Evolutionary conservation across 1,140 invertebrate genomes (phyloP).

Genomic region (Nixonia krombeini): DNA sequence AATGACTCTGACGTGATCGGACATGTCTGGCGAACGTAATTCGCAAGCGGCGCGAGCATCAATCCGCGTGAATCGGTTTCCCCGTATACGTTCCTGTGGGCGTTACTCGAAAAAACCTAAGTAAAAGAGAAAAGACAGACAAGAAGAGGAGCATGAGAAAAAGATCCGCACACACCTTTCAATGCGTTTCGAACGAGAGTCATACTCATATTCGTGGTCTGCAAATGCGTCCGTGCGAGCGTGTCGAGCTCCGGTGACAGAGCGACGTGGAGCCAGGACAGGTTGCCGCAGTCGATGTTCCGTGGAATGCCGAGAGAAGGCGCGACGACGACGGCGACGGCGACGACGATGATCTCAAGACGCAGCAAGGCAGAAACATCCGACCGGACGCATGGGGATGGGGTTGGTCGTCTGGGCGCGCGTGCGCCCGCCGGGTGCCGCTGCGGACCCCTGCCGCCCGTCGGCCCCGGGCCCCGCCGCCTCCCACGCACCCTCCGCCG

Average conservation of each 20-base stretch:
- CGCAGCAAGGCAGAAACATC: constrained; percentile 21
- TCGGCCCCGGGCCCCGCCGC: constrained; percentile 13
- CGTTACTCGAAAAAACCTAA: no score
- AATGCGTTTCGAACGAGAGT: constrained; percentile 68
- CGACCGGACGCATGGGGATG: constrained; percentile 33
- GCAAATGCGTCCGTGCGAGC: constrained; percentile 37
- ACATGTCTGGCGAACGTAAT: no score
- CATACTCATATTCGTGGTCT: constrained; percentile 70
- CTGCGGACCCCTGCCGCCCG: constrained; percentile 7
- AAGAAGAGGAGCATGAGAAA: constrained; percentile 11
- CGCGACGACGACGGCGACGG: constrained; percentile 26
- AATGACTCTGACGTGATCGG: no score
- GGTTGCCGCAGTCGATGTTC: background rate
- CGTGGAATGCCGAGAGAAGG: constrained; percentile 7
- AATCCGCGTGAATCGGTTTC: no score
- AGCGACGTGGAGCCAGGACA: constrained; percentile 39
- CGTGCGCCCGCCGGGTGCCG: constrained; percentile 17
- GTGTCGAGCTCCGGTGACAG: constrained; percentile 8
- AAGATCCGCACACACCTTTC: constrained; percentile 58
- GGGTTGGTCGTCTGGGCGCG: constrained; percentile 27
- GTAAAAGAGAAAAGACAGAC: background rate
- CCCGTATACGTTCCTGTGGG: no score
- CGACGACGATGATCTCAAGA: constrained; percentile 29
- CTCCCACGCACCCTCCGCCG: background rate
- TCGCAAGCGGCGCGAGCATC: no score